Conservation (phyloP, 2,113 vertebrate genomes). For the Benitochromis conjunctus region DNA sequence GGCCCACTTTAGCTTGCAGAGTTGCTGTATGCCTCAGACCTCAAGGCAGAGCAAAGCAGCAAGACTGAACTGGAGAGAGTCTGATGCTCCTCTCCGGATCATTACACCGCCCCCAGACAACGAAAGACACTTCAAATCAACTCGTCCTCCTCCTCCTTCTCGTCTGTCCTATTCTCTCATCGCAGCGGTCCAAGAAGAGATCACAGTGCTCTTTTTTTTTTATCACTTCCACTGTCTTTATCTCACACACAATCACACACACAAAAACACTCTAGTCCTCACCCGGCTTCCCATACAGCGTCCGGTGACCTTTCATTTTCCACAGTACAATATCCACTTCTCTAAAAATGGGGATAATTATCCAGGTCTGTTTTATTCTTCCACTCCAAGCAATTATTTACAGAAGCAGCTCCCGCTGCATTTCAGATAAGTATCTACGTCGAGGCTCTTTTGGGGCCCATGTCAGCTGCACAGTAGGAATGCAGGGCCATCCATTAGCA, state of each 20-base stretch:
- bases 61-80: constrained; percentile 21
- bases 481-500: constrained; percentile 29
- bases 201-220: background rate
- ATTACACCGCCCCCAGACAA: constrained; percentile 46
- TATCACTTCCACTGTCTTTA: constrained; percentile 5
- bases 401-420: constrained; percentile 29
- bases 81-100: constrained; percentile 50
- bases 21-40: constrained; percentile 15
- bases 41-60: constrained; percentile 29
- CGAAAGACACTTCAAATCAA: constrained; percentile 45
- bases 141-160: constrained; percentile 21
- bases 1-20: constrained; percentile 9
- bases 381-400: constrained; percentile 36
- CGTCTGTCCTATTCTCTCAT: constrained; percentile 10
- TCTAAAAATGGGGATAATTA: constrained; percentile 19
- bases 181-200: constrained; percentile 9
- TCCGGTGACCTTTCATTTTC: background rate
- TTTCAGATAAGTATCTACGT: constrained; percentile 38
- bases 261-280: background rate
- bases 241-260: background rate
- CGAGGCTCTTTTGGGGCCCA: background rate
- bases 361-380: background rate
- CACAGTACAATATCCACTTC: background rate
- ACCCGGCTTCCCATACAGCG: background rate
- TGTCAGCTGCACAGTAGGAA: constrained; percentile 50